Percentiles rank a stretch among this genome's conserved stretches.
Evolutionary conservation across 1,140 invertebrate genomes (phyloP).

Genomic region (Bombus balteatus): DNA sequence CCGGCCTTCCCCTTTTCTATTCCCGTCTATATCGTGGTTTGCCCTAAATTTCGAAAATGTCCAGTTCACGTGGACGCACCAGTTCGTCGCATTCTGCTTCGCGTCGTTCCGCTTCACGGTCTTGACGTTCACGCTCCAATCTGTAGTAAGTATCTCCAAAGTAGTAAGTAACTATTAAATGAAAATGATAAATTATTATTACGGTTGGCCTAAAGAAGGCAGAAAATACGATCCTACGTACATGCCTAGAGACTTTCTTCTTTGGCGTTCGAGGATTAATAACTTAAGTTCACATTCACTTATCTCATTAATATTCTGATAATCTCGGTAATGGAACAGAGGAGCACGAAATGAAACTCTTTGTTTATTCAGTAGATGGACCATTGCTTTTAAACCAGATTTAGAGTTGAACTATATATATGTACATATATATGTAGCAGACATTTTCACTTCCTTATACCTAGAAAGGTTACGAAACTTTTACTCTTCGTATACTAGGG

Average conservation of each 20-base stretch:
- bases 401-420: not conserved
- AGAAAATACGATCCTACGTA: not conserved
- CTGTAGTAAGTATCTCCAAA: too few species aligned
- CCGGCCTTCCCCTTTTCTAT: not conserved
- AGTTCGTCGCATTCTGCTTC: conserved; percentile 8
- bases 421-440: not conserved
- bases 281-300: not conserved
- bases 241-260: too few species aligned
- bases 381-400: not conserved
- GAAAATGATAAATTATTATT: not conserved
- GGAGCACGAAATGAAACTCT: not conserved
- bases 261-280: not conserved
- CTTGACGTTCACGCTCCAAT: not conserved
- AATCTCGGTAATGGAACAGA: not conserved
- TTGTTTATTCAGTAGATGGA: not conserved
- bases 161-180: not conserved
- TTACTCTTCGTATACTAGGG: not conserved
- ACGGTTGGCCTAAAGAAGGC: not conserved
- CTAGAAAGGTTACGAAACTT: not conserved
- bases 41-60: conserved; percentile 68
- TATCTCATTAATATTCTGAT: not conserved
- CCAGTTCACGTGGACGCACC: conserved; percentile 23
- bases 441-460: not conserved
- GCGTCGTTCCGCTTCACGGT: not conserved
- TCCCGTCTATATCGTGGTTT: conserved; percentile 44